phyloP scores from a whole-genome alignment of 1,140 invertebrate genomes.

The Diachasmimorpha longicaudata region DNA sequence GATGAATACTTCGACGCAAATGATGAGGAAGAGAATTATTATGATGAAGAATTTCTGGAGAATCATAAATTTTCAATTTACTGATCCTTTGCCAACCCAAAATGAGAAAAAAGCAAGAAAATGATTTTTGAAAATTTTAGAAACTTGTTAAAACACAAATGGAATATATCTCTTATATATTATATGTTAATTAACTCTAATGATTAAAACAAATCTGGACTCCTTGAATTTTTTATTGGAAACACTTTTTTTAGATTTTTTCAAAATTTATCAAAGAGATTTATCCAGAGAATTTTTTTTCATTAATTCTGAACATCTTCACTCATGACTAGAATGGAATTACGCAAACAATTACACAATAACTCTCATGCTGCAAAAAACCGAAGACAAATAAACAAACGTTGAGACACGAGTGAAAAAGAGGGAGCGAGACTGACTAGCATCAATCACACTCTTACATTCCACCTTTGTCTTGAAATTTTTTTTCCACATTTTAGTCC shows the following conservation, averaged over 20 bases:
- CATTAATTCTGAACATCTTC: neutral
- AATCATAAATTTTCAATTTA: neutral
- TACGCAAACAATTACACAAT: neutral
- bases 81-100: neutral
- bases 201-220: too few relatives aligned
- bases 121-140: too few relatives aligned
- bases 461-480: neutral
- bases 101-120: too few relatives aligned
- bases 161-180: too few relatives aligned
- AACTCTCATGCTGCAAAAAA: neutral
- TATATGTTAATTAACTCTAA: too few relatives aligned
- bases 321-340: neutral
- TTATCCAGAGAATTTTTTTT: too few relatives aligned
- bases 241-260: too few relatives aligned
- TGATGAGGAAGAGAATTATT: conserved; percentile 28
- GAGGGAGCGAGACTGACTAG: neutral
- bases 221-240: too few relatives aligned
- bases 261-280: too few relatives aligned
- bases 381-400: neutral
- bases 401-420: neutral
- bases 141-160: too few relatives aligned
- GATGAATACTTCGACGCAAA: conserved; percentile 9
- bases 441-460: neutral
- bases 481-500: neutral
- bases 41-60: conserved; percentile 13